These are phyloP conservation scores for Numenius arquata DNA, from an alignment of 2,113 vertebrate species.

Conservation along the genomic window DNA sequence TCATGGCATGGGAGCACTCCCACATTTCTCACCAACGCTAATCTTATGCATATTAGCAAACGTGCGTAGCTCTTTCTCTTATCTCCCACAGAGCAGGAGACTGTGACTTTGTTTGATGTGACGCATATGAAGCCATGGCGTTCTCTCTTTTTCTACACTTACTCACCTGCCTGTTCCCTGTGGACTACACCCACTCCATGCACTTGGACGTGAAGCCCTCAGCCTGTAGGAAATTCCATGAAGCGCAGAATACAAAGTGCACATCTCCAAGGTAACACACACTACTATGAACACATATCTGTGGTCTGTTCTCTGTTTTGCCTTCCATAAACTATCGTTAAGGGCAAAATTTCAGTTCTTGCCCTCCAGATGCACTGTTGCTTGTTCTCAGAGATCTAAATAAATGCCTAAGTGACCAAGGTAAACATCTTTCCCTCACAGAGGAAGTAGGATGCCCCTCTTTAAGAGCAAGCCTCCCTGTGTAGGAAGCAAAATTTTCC, in stretches of 20 bases:
- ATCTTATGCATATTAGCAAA: background rate
- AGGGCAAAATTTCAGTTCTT: background rate
- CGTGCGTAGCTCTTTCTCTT: background rate
- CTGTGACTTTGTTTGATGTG: background rate
- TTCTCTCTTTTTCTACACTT: background rate
- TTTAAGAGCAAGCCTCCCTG: background rate
- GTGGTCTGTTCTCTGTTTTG: background rate
- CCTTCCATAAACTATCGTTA: background rate
- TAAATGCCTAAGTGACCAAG: background rate
- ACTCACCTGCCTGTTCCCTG: background rate
- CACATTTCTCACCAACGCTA: background rate
- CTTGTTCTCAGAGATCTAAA: background rate
- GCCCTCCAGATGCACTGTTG: background rate
- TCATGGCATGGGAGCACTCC: background rate
- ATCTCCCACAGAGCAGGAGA: background rate
- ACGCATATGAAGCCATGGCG: background rate
- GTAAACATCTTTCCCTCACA: background rate
- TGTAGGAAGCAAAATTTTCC: background rate
- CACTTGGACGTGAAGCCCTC: background rate
- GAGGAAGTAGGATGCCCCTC: background rate
- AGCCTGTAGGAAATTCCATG: background rate
- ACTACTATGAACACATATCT: background rate
- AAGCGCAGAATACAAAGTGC: background rate
- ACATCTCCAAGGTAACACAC: background rate
- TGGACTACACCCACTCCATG: background rate